Base-by-base conservation (phyloP, 2,113 vertebrate genomes). In the Narcine bancroftii region DNA sequence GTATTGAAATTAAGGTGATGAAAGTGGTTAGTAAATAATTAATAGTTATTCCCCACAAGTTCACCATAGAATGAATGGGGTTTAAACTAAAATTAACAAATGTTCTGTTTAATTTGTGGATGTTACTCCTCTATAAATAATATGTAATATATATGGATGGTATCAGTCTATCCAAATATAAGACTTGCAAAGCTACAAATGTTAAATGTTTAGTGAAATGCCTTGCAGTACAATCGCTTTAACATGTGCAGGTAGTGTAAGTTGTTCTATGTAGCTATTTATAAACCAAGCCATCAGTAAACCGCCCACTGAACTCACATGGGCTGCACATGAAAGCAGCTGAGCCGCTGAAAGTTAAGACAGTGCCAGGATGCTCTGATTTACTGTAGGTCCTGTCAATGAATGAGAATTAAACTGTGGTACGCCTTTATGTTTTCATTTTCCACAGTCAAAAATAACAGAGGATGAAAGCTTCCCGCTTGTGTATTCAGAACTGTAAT, bases 401-500 rank as follows among this genome's bases (percentile, higher is more conserved):
- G 89, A 91, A 91, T 91, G 89, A 71, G 89, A 91, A 91, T 91
- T 91, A 91, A 91, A 91, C 63, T 91, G 65, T 69, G 89, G 65
- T 91, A 66, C 65, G 89, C 89, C 89, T 91, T 91, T 91, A 66
- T 91, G 89, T 91, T 91, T 91, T 69, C 89, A 91, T 91, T 91
- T 91, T 91, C 89, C 89, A 91, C 89, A 91, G 89, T 91, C 89
- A 91, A 91, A 91, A 71, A 91, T 91, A 69, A 91, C 89, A 91
- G 39, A 91, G 89, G 89, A 91, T 91, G 89, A 91, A 91, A 91
- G 89, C 63, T 69, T 69, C 60, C 89, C 89, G 89, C 89, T 71
- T 91, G 89, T 69, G 63, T 91, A 91, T 91, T 91, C 63, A 91
- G 89, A 91, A 91, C 89, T 91, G 89, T 91, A 91, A 91, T 91